Percentiles rank a stretch among this genome's conserved stretches.
Evolutionary conservation across 2,888 invertebrate genomes (phyloP).

Genomic region (Tipula unca): DNA sequence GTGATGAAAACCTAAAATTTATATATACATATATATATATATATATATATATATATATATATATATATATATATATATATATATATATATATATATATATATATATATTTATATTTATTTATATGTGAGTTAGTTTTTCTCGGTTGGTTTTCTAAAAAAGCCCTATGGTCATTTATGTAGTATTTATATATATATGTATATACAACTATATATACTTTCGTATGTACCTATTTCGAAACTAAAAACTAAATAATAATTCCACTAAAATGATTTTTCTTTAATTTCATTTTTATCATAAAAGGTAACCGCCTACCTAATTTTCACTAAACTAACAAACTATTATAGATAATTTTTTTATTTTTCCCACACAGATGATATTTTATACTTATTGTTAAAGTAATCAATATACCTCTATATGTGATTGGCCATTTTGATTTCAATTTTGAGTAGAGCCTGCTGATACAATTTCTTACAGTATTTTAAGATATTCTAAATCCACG

Average conservation of each 20-base stretch:
- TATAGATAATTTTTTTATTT: not conserved
- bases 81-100: no score
- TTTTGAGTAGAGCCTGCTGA: no score
- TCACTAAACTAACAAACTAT: constrained; percentile 8
- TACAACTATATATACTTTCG: not conserved
- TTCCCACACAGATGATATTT: not conserved
- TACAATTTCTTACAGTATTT: no score
- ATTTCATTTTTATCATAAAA: constrained; percentile 4
- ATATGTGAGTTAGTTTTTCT: not conserved
- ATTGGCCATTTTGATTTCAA: no score
- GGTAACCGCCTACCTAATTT: constrained; percentile 14
- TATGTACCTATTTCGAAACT: not conserved
- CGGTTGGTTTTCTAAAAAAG: not conserved
- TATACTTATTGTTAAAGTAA: not conserved
- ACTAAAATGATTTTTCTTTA: constrained; percentile 14
- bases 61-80: no score
- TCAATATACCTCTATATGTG: no score
- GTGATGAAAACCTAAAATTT: not conserved
- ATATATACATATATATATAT: not conserved
- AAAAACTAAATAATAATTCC: not conserved
- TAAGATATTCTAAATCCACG: no score
- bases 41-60: no score
- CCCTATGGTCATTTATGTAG: not conserved
- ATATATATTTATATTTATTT: not conserved
- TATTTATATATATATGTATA: no score